phyloP scores from a whole-genome alignment of 2,797 vertebrate species.

The Thalassophryne amazonica region DNA sequence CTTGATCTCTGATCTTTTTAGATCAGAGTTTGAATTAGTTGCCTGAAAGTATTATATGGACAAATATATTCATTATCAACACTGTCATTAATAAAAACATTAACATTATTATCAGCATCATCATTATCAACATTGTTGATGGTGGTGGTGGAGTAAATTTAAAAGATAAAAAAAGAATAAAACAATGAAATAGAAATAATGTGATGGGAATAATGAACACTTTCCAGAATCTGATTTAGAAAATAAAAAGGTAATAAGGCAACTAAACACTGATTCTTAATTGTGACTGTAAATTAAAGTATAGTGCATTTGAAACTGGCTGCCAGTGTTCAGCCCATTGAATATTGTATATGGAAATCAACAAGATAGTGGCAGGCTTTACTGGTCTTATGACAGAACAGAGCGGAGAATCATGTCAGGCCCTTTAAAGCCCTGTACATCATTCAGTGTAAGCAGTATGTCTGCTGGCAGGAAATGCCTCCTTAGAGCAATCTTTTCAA shows the following conservation, averaged over 20 bases:
- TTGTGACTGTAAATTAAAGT: slow-evolving; percentile 39
- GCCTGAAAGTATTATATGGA: too few species aligned
- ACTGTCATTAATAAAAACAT: too few species aligned
- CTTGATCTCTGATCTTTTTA: too few species aligned
- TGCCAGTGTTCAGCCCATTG: slow-evolving; percentile 21
- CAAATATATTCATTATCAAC: too few species aligned
- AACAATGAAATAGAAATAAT: neutral
- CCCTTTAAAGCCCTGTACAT: slow-evolving; percentile 58
- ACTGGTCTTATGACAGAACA: slow-evolving; percentile 35
- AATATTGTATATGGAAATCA: slow-evolving; percentile 52
- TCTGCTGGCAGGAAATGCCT: slow-evolving; percentile 66
- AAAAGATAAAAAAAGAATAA: too few species aligned
- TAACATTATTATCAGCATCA: too few species aligned
- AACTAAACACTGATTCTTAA: slow-evolving; percentile 27
- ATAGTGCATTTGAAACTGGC: slow-evolving; percentile 45
- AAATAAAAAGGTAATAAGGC: slow-evolving; percentile 33
- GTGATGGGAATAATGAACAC: slow-evolving; percentile 3
- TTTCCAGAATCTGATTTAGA: slow-evolving; percentile 9
- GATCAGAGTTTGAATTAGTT: too few species aligned
- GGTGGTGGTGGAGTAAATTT: too few species aligned
- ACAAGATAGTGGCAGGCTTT: slow-evolving; percentile 46
- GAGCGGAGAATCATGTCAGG: slow-evolving; percentile 42
- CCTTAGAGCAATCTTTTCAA: slow-evolving; percentile 58
- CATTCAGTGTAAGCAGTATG: slow-evolving; percentile 63
- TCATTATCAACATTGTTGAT: too few species aligned